Conservation (phyloP, 2,113 vertebrate genomes). For the Bubo scandiacus region DNA sequence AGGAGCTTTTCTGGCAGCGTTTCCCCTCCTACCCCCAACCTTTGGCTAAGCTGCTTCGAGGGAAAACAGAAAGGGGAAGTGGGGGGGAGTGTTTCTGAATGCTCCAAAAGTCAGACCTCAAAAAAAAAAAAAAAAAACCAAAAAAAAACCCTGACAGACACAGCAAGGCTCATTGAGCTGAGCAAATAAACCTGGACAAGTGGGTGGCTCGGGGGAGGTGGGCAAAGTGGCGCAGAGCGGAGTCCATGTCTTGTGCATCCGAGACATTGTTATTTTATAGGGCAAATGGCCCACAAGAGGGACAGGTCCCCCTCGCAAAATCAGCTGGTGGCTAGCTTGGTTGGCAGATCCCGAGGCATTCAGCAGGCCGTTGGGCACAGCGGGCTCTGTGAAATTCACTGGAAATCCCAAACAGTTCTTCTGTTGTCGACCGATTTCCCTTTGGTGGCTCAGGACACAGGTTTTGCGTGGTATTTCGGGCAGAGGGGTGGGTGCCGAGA, state of each 20-base stretch:
- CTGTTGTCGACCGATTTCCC: fast-evolving
- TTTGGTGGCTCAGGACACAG: neutral
- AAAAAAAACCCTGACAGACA: neutral
- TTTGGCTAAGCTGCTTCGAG: conserved; percentile 46
- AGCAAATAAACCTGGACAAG: neutral
- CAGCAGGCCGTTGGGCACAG: neutral
- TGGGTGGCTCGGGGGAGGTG: neutral
- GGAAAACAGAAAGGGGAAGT: conserved; percentile 48
- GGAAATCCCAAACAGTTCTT: neutral
- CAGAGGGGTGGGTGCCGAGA: neutral
- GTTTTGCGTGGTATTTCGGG: neutral
- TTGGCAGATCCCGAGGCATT: neutral
- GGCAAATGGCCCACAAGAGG: no score
- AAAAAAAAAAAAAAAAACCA: neutral
- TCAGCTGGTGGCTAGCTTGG: neutral
- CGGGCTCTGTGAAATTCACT: neutral
- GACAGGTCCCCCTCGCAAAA: fast-evolving
- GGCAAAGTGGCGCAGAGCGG: neutral
- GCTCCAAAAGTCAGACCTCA: neutral
- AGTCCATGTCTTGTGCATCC: fast-evolving
- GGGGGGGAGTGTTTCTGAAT: neutral
- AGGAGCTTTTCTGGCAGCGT: conserved; percentile 69
- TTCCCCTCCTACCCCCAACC: neutral
- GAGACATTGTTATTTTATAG: fast-evolving
- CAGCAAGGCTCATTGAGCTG: neutral